These are phyloP conservation scores for Chironomus striatipennis DNA, from an alignment of 1,140 invertebrate species.

Conservation along the genomic window DNA sequence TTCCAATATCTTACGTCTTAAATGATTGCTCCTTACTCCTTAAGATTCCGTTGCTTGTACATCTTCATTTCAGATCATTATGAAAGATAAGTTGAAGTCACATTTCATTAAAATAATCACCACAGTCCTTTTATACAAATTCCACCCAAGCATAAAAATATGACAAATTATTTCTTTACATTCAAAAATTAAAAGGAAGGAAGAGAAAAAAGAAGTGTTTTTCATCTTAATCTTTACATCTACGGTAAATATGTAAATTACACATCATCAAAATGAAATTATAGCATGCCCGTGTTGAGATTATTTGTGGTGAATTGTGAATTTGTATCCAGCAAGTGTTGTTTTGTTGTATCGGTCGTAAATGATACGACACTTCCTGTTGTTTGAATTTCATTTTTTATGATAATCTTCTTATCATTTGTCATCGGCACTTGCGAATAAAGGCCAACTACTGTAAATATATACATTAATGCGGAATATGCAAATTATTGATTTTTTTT, in stretches of 20 bases:
- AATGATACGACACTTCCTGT: neutral
- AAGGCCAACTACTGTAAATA: neutral
- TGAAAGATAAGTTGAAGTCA: too few species aligned
- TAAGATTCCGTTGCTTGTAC: too few species aligned
- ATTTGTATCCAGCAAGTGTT: neutral
- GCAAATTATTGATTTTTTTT: neutral
- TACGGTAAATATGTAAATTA: neutral
- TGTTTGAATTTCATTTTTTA: constrained; percentile 12
- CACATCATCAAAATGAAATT: neutral
- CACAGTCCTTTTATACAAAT: too few species aligned
- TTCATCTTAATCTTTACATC: neutral
- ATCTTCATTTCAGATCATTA: too few species aligned
- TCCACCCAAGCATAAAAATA: too few species aligned
- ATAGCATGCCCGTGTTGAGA: neutral
- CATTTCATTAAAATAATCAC: too few species aligned
- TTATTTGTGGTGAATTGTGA: neutral
- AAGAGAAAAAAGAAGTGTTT: neutral
- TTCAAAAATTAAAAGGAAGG: too few species aligned
- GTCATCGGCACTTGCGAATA: constrained; percentile 16
- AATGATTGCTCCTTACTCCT: too few species aligned
- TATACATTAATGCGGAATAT: too few species aligned
- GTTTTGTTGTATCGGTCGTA: neutral
- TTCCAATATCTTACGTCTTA: too few species aligned
- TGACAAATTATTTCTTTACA: too few species aligned
- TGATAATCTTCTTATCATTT: constrained; percentile 7